Percentiles rank a stretch among this genome's conserved stretches.
These are phyloP conservation scores for Chiloscyllium plagiosum DNA, from an alignment of 2,113 vertebrate species.

Conservation along the genomic window DNA sequence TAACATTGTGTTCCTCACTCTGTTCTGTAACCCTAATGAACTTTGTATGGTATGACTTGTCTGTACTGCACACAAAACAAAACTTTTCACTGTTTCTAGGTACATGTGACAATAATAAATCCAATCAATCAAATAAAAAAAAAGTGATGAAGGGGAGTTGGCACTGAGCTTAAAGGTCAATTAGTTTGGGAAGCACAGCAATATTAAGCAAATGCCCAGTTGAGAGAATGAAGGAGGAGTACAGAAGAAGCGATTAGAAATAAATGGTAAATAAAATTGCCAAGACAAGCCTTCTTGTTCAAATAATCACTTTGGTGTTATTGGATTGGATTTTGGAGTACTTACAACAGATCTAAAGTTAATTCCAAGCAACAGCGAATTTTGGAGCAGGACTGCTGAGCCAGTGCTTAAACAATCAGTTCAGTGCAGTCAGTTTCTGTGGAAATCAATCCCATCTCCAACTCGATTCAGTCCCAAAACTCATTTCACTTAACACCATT, in stretches of 20 bases:
- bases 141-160: neutral
- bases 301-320: neutral
- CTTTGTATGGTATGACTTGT: too few species aligned
- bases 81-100: too few species aligned
- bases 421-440: neutral
- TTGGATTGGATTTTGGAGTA: neutral
- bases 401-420: neutral
- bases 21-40: too few species aligned
- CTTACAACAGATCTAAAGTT: neutral
- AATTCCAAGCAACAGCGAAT: neutral
- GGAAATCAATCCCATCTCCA: slow-evolving; percentile 27
- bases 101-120: too few species aligned
- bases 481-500: slow-evolving; percentile 18
- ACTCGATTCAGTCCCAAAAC: slow-evolving; percentile 23
- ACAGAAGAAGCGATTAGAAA: neutral
- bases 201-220: neutral
- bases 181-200: neutral
- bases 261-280: slow-evolving; percentile 13
- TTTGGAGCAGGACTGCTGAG: neutral
- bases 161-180: neutral
- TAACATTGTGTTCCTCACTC: too few species aligned
- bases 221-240: neutral
- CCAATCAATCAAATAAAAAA: too few species aligned
- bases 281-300: neutral
- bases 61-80: too few species aligned